Conservation (phyloP, 2,113 vertebrate species). For the Empidonax traillii region DNA sequence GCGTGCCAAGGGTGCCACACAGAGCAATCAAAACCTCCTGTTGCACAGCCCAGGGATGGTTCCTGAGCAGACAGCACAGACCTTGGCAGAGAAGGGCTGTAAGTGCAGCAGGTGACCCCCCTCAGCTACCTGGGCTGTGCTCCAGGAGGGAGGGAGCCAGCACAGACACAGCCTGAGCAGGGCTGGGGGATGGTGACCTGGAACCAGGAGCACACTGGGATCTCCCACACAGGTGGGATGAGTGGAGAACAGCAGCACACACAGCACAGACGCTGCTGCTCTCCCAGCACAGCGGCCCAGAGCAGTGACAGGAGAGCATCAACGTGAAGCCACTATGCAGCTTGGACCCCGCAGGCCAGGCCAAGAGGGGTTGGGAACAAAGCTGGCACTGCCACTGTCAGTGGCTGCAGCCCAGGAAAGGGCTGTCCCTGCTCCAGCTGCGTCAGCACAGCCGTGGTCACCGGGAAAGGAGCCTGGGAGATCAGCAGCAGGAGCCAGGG, state of each 20-base stretch:
- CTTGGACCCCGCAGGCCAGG: neutral
- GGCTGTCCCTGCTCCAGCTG: rapidly evolving
- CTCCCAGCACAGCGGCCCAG: neutral
- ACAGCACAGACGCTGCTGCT: neutral
- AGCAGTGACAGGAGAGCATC: neutral
- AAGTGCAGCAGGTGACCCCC: no score
- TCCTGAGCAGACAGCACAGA: neutral
- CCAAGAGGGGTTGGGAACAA: neutral
- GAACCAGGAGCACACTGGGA: rapidly evolving
- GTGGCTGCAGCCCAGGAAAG: neutral
- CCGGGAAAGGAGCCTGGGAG: neutral
- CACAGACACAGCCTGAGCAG: neutral
- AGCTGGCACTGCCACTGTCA: neutral
- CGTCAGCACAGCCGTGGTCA: rapidly evolving
- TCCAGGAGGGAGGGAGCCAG: neutral
- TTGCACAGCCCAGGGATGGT: neutral
- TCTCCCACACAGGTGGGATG: rapidly evolving
- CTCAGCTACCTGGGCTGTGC: rapidly evolving
- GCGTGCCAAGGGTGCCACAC: rapidly evolving
- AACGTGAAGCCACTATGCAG: neutral
- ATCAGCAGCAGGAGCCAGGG: neutral
- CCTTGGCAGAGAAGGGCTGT: neutral
- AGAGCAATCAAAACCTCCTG: neutral
- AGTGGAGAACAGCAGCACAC: neutral
- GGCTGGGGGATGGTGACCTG: neutral